A percentile compares a stretch with the other conserved stretches of the same genome.
These are phyloP conservation scores for Drosophila ezoana DNA, from an alignment of 2,888 invertebrate species.

Conservation along the genomic window DNA sequence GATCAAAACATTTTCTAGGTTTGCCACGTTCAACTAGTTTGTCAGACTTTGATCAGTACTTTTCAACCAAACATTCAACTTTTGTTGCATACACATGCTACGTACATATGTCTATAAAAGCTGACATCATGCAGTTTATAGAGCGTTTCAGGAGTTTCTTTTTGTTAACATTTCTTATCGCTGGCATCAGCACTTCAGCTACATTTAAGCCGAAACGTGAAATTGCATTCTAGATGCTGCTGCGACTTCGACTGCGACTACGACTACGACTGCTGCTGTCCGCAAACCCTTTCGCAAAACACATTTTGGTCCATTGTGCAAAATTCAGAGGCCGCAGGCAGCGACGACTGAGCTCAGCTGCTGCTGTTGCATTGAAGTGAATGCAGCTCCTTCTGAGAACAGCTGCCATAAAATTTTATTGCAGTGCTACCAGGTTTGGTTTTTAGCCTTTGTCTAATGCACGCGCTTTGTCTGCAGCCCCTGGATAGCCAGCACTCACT, in stretches of 20 bases:
- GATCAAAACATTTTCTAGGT: too few relatives aligned
- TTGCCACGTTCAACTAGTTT: too few relatives aligned
- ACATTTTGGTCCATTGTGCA: constrained; percentile 52
- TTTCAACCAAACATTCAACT: constrained; percentile 1
- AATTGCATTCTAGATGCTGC: constrained; percentile 44
- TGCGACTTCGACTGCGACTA: neutral
- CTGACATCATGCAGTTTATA: constrained; percentile 31
- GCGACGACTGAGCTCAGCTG: constrained; percentile 15
- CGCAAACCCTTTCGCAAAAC: constrained; percentile 42
- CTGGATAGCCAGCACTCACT: neutral
- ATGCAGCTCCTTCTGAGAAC: constrained; percentile 63
- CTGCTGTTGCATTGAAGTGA: constrained; percentile 44
- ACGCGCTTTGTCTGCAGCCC: constrained; percentile 28
- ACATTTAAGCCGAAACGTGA: constrained; percentile 53
- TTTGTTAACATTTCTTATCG: constrained; percentile 44
- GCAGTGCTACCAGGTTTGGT: constrained; percentile 77
- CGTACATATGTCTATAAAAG: constrained; percentile 3
- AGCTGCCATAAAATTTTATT: constrained; percentile 82
- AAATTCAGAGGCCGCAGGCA: constrained; percentile 36
- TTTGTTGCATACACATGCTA: neutral
- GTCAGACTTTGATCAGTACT: neutral
- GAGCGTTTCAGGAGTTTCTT: constrained; percentile 28
- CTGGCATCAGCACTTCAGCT: constrained; percentile 50
- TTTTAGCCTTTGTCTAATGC: constrained; percentile 64
- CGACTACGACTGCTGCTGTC: constrained; percentile 4